Base-by-base conservation (phyloP, 2,888 invertebrate species). In the Folsomia candida region DNA sequence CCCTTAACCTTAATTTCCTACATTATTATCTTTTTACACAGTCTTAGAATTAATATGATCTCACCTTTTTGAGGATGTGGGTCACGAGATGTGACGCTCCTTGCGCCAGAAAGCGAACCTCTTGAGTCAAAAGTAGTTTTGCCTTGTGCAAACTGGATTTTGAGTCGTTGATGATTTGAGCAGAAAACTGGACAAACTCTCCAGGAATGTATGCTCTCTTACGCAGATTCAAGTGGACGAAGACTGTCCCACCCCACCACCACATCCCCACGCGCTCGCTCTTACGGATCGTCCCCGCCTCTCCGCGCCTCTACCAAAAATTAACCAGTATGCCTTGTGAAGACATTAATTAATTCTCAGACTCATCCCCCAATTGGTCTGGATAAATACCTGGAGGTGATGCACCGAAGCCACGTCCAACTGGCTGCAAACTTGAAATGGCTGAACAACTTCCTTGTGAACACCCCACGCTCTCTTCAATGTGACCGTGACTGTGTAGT, bases 121-220 rank as follows among this genome's bases (percentile, higher is more conserved):
- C 37, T 14, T 37, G 73, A 14, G 68, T 71, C 0, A 73, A 28
- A 22, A 73, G 51, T 6, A 73, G 51, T 47, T 73, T 73, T 1
- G 73, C 68, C 29, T 70, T 73, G 22, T 71, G 70, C 28, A 73
- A 68, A 26, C 68, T 71, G 22, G 65, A 68, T n/a, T 70, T 73
- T 60, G 68, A 70, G 58, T 73, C 73, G 25, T 73, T 73, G n/a
- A 70, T 68, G 28, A 73, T 71, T 63, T 73, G 73, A 37, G 68
- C 73, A 51, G 68, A 68, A 26, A 73, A 73, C n/a, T 63, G 66
- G 59, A 73, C 24, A 57, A 57, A 70, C 51, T 73, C 73, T 9
- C 70, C 70, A 2, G 68, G 70, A 0, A 70, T 66, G 24, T 70
- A 70, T 2, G 68, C 64, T 26, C 29, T 68, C 22, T 68, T 61